These are phyloP conservation scores for Protomyctophum bolini DNA, from an alignment of 2,113 vertebrate species.

Conservation along the genomic window DNA sequence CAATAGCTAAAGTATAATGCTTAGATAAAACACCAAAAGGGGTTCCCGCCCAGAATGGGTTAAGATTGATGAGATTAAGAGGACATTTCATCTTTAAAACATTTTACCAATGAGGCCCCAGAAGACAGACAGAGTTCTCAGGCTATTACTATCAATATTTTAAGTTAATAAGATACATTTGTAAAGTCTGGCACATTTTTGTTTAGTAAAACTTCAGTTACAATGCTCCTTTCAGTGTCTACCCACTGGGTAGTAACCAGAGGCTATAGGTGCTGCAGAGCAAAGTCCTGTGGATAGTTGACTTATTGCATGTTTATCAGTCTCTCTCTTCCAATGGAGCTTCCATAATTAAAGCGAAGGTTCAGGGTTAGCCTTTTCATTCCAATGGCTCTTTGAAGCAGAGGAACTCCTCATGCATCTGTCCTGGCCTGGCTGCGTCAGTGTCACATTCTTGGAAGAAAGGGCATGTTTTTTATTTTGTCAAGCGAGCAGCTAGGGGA, in stretches of 20 bases:
- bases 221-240: not conserved
- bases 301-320: constrained; percentile 49
- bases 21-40: too few relatives aligned
- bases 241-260: not conserved
- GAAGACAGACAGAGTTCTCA: too few relatives aligned
- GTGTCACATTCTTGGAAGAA: not conserved
- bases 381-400: not conserved
- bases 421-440: constrained; percentile 16
- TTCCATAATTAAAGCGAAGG: too few relatives aligned
- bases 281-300: constrained; percentile 69
- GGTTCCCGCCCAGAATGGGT: too few relatives aligned
- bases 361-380: not conserved
- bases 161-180: too few relatives aligned
- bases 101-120: not conserved
- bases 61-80: not conserved
- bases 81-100: not conserved
- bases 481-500: constrained; percentile 42
- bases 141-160: too few relatives aligned
- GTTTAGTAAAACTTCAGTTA: too few relatives aligned
- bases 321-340: constrained; percentile 7
- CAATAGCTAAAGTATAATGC: too few relatives aligned
- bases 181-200: too few relatives aligned
- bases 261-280: constrained; percentile 17
- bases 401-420: constrained; percentile 22
- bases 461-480: constrained; percentile 5